Base-by-base conservation (phyloP, 2,797 vertebrate species). In the Mormyrus proboscirostris region DNA sequence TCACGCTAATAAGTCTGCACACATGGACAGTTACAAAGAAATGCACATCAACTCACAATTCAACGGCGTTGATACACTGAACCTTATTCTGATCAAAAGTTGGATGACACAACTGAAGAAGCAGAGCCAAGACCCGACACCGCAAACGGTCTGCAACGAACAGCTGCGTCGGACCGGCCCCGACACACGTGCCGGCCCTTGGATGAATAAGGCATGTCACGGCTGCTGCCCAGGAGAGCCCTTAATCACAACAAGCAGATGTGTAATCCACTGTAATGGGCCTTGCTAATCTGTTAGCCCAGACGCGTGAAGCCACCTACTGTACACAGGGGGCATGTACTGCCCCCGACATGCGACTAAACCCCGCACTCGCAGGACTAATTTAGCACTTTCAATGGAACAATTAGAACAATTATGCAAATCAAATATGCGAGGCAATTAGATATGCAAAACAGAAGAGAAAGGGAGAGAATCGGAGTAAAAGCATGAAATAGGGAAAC, bases 371-470 rank as follows among this genome's bases (percentile, higher is more conserved):
- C 53, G 22, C 76, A 57, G 62, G 62, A 49, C n/a, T 89, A 86
- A 90, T 89, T 90, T 85, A 38, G 88, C 49, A 85, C 73, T 82
- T 82, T 86, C 41, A 88, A 90, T 73, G 47, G 84, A 90, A 90
- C 87, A 44, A 88, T 49, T 41, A 79, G 6, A 79, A 86, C 19
- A 76, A 76, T 87, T 87, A 87, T 41, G 55, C 16, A 65, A 44
- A 22, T 41, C 3, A 22, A 65, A 65, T 55, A 53, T 41, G 14
- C 1, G 2, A 41, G 33, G 51, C 50, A 38, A 65, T 62, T 41
- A 47, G 1, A 65, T 65, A 33, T 62, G 86, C 44, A 41, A 62
- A 62, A 88, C 29, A 41, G 57, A 49, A 47, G 29, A 29, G 16
- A 86, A 86, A 19, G 25, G 50, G 22, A 87, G 29, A 87, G 25